A percentile compares a stretch with the other conserved stretches of the same genome.
Evolutionary conservation across 2,113 vertebrate genomes (phyloP).

Genomic region (Sceloporus undulatus): DNA sequence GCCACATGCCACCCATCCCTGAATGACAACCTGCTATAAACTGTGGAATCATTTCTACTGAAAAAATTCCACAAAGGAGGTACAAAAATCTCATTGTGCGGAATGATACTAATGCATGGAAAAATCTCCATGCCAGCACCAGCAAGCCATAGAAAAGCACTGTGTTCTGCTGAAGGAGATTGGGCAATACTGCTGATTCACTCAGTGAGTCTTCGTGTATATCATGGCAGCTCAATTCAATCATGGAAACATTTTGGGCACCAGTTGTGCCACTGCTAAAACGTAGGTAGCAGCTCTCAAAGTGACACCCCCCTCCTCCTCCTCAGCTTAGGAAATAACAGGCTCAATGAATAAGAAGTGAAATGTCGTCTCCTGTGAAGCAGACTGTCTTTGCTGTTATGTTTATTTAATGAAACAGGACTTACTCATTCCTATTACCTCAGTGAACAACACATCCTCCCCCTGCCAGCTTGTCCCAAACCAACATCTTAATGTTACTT

Average conservation of each 20-base stretch:
- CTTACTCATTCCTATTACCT: slow-evolving; percentile 12
- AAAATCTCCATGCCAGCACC: background rate
- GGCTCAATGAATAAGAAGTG: background rate
- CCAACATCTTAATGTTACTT: background rate
- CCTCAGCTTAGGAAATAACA: background rate
- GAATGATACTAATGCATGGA: background rate
- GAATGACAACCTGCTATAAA: no score
- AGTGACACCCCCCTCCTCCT: background rate
- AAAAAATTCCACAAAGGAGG: no score
- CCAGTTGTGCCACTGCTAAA: background rate
- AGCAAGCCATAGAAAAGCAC: background rate
- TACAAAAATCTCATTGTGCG: background rate
- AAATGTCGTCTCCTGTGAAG: background rate
- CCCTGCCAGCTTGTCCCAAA: background rate
- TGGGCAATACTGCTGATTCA: background rate
- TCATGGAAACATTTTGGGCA: background rate
- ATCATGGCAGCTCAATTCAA: background rate
- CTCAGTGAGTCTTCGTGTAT: no score
- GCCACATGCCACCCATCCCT: no score
- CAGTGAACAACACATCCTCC: background rate
- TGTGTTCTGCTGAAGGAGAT: background rate
- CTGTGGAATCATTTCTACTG: no score
- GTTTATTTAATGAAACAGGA: background rate
- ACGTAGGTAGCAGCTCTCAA: background rate
- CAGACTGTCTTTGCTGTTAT: background rate